Evolutionary conservation across 2,113 vertebrate species (phyloP).

Genomic region (Corydoras sp.): DNA sequence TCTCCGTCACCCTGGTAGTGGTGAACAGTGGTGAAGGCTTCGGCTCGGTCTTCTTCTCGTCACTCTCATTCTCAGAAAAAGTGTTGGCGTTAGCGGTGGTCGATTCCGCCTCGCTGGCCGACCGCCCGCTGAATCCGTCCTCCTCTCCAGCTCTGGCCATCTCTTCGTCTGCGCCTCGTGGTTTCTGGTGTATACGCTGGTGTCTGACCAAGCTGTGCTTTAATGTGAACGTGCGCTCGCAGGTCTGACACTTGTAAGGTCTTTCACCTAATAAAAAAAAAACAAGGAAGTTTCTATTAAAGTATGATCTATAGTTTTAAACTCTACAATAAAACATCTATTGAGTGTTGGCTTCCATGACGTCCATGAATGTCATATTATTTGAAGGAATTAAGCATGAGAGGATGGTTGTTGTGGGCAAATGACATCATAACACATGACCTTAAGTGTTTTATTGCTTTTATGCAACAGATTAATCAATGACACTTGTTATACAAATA

Average conservation of each 20-base stretch:
- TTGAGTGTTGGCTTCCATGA: neutral
- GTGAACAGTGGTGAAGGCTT: neutral
- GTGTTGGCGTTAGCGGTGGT: constrained; percentile 41
- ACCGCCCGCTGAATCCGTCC: constrained; percentile 53
- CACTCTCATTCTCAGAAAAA: constrained; percentile 58
- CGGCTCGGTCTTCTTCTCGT: constrained; percentile 49
- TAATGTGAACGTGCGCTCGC: constrained; percentile 82
- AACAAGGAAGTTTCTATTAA: neutral
- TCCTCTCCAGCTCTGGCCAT: constrained; percentile 53
- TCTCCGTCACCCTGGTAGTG: neutral
- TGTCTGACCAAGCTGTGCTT: constrained; percentile 86
- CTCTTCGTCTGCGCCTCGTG: constrained; percentile 33
- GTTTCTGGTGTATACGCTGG: constrained; percentile 84
- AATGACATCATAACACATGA: too few relatives aligned
- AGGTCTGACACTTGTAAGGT: constrained; percentile 82
- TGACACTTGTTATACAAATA: too few relatives aligned
- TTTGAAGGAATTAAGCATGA: too few relatives aligned
- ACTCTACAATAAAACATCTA: neutral
- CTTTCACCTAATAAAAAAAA: constrained; percentile 66
- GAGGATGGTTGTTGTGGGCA: too few relatives aligned
- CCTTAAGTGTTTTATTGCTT: too few relatives aligned
- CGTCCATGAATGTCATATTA: too few relatives aligned
- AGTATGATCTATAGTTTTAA: neutral
- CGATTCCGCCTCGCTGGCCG: constrained; percentile 58
- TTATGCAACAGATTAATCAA: too few relatives aligned